Evolutionary conservation across 2,113 vertebrate species (phyloP).

Genomic region (Ciconia boyciana): DNA sequence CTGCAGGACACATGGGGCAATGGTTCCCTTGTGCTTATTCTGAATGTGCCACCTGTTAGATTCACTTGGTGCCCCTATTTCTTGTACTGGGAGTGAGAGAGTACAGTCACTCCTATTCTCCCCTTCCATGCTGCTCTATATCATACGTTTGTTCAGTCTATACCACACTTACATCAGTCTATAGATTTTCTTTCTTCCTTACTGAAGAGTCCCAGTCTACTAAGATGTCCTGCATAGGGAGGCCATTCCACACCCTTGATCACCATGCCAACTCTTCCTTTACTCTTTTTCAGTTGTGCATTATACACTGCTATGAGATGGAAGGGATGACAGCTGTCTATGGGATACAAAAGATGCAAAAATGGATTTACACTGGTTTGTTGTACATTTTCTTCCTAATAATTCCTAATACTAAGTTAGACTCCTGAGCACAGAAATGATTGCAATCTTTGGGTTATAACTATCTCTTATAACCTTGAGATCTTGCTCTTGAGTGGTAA

Average conservation of each 20-base stretch:
- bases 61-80: background rate
- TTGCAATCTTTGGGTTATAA: background rate
- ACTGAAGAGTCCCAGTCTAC: background rate
- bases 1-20: rapidly evolving
- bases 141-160: background rate
- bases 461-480: background rate
- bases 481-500: background rate
- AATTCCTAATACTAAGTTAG: background rate
- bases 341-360: background rate
- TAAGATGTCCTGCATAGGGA: background rate
- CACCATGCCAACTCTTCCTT: background rate
- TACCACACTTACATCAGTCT: background rate
- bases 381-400: background rate
- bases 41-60: background rate
- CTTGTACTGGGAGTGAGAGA: background rate
- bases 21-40: background rate
- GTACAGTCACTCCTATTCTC: background rate
- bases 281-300: background rate
- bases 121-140: background rate
- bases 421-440: background rate
- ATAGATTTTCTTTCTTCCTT: background rate
- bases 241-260: background rate
- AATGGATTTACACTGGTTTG: background rate
- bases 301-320: background rate
- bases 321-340: background rate